phyloP scores from a whole-genome alignment of 2,888 invertebrate species.

The Epistrophe eligans region DNA sequence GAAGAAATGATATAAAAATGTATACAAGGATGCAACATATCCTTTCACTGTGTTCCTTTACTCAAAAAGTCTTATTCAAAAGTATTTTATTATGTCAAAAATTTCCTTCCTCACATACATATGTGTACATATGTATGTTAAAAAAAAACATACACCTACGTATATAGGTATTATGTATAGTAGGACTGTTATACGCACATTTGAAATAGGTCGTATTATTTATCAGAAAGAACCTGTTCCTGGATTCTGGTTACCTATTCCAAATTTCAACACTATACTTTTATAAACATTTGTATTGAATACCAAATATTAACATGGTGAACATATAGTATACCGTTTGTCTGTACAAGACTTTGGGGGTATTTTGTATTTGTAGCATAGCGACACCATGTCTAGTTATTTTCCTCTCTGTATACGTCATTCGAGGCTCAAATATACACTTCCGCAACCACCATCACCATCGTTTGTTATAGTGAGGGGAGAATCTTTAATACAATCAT shows the following conservation, averaged over 20 bases:
- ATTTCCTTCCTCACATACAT: background rate
- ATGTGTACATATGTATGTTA: too few relatives aligned
- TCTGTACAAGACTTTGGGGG: slow-evolving; percentile 47
- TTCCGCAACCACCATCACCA: slow-evolving; percentile 20
- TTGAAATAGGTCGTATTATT: slow-evolving; percentile 6
- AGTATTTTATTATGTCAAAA: background rate
- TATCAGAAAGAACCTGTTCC: slow-evolving; percentile 32
- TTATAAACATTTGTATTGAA: slow-evolving; percentile 66
- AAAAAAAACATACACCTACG: background rate
- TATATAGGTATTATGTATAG: background rate
- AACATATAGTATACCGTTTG: slow-evolving; percentile 31
- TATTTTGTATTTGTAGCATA: slow-evolving; percentile 52
- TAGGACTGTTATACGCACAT: background rate
- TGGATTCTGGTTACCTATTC: slow-evolving; percentile 64
- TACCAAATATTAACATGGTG: slow-evolving; percentile 33
- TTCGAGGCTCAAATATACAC: slow-evolving; percentile 10
- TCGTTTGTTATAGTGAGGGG: background rate
- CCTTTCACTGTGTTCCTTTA: background rate
- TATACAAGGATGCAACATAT: background rate
- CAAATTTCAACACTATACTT: slow-evolving; percentile 71
- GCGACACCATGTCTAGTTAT: slow-evolving; percentile 60
- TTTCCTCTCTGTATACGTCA: slow-evolving; percentile 68
- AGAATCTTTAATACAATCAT: slow-evolving; percentile 60
- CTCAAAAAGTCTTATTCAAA: background rate
- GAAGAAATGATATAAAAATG: background rate